Base-by-base conservation (phyloP, 2,113 vertebrate species). In the Pelvicachromis taeniatus region DNA sequence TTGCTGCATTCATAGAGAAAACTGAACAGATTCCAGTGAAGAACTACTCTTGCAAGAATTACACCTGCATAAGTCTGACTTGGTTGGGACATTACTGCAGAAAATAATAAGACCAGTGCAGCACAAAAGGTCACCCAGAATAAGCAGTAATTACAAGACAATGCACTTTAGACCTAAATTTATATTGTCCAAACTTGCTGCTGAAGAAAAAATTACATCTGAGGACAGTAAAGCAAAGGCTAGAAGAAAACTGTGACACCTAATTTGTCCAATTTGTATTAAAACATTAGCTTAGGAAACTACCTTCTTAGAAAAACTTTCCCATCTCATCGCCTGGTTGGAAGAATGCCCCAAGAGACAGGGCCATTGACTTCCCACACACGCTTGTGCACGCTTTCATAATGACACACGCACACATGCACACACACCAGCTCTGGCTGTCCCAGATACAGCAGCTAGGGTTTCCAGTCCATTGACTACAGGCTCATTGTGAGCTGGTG, bases 401-500 rank as follows among this genome's bases (percentile, higher is more conserved):
- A 93, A 87, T 89, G 83, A 90, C 83, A 87, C 79, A 83, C 55
- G 23, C 84, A 65, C 86, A 83, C 81, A 80, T 77, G 29, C 85
- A 88, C 92, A 88, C 92, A 88, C 92, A 94, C 94, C 87, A 92
- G 94, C 82, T 75, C 85, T 89, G 91, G 61, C 81, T 93, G 93
- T 90, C 94, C 93, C 91, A 94, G 90, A 95, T 95, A 83, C 90
- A 87, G 92, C 88, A 91, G 92, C 88, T 26, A 92, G 16, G 85
- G 16, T 94, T 95, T 94, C 93, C 94, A 91, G 92, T 88, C 95
- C 95, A 96, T 95, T 96, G 94, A 93, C 92, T 91, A 88, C 87
- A 29, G 90, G 89, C 93, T 95, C 93, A 95, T 94, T 94, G 94
- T 89, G 94, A 93, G 91, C 94, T 91, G 93, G 94, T 96, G 92